Base-by-base conservation (phyloP, 2,113 vertebrate genomes). In the Antechinus stuartii region DNA sequence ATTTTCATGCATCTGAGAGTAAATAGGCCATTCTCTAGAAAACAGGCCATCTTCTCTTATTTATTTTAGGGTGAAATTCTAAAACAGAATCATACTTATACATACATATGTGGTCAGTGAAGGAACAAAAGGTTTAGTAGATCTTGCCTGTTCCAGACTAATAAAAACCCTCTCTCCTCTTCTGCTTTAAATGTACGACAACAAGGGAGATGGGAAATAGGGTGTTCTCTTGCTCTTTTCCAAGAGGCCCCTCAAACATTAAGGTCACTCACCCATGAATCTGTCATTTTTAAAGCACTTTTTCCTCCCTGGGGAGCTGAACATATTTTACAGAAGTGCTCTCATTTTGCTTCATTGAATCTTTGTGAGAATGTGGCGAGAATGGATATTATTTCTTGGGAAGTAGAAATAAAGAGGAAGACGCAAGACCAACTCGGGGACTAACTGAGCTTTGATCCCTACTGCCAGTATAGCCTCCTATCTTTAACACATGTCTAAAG, bases 251-350 rank as follows among this genome's bases (percentile, higher is more conserved):
- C 57, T 47, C 89, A 95, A 49, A 95, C 23, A 89, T 46, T 90
- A 76, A 8, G 50, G 93, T 94, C 2, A 8, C 11, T 94, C 53
- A 76, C 4, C 68, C 35, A 22, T 76, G 68, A n/a, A 16, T 76
- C 35, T 61, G 22, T 19, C 61, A 61, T 76, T 91, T n/a, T 91
- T 91, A 92, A 96, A 93, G 8, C 55, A 12, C 35, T 90, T 46
- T 55, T 35, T n/a, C 35, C 92, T 47, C 54, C 27, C 27, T 16
- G 25, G 89, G 35, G 46, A 57, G 19, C 26, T 93, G 57, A n/a
- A 94, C 90, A 22, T 47, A 68, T 90, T 90, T 92, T 27, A 42
- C 9, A 14, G 76, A 50, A 94, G 91, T 26, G 10, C 91, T 91
- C 54, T 11, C 89, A 76, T 91, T 68, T 55, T 89, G 93, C 23